A percentile compares a stretch with the other conserved stretches of the same genome.
Conservation (phyloP, 2,888 invertebrate genomes). For the Pilophorus perplexus region DNA sequence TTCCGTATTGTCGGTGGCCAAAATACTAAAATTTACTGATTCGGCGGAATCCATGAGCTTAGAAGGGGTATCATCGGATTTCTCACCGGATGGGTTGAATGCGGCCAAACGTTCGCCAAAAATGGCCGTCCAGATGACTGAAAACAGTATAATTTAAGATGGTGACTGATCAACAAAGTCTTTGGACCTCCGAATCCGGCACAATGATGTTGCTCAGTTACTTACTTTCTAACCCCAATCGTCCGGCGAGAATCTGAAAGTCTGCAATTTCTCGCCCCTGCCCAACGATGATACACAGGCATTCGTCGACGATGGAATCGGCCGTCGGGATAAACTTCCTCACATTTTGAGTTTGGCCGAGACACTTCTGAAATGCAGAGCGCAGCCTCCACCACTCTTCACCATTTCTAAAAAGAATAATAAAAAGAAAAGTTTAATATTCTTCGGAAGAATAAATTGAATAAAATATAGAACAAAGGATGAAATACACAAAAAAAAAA, state of each 20-base stretch:
- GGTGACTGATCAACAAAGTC: slow-evolving; percentile 5
- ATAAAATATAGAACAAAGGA: too few species aligned
- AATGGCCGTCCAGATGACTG: slow-evolving; percentile 71
- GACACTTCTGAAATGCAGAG: slow-evolving; percentile 73
- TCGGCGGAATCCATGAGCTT: slow-evolving; percentile 70
- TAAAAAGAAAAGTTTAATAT: too few species aligned
- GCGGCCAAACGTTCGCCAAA: slow-evolving; percentile 69
- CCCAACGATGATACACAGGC: slow-evolving; percentile 56
- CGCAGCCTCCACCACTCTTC: slow-evolving; percentile 77
- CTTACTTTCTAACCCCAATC: slow-evolving; percentile 77
- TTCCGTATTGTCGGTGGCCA: slow-evolving; percentile 67
- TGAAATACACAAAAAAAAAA: too few species aligned
- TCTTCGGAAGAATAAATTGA: too few species aligned
- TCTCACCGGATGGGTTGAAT: slow-evolving; percentile 54
- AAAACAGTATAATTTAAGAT: slow-evolving; percentile 40
- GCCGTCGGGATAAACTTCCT: slow-evolving; percentile 63
- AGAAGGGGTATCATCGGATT: slow-evolving; percentile 61
- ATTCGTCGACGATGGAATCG: slow-evolving; percentile 65
- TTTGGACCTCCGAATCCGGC: not conserved
- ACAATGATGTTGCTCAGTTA: slow-evolving; percentile 43
- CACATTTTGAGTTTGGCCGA: slow-evolving; percentile 71
- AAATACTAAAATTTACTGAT: slow-evolving; percentile 67
- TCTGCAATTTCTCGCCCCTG: slow-evolving; percentile 55
- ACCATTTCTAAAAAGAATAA: slow-evolving; percentile 66
- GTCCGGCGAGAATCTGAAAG: slow-evolving; percentile 66